Conservation (phyloP, 2,797 vertebrate species). For the Lutjanus argentimaculatus region DNA sequence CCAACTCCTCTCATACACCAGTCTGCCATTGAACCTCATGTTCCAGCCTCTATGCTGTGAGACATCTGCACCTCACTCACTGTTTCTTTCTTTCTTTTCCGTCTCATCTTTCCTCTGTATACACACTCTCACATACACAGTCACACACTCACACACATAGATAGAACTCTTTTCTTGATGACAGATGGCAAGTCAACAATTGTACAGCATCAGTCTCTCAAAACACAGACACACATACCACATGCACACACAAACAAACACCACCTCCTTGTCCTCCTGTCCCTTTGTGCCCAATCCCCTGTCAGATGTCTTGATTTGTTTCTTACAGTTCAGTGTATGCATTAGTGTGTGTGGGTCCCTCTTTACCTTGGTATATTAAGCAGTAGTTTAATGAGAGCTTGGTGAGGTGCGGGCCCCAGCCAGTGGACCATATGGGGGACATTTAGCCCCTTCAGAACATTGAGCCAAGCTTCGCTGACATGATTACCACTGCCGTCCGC, state of each 20-base stretch:
- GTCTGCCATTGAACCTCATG: constrained; percentile 87
- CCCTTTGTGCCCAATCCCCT: constrained; percentile 66
- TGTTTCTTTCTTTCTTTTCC: constrained; percentile 69
- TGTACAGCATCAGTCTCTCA: constrained; percentile 87
- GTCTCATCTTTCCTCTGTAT: constrained; percentile 75
- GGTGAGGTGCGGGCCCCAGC: constrained; percentile 94
- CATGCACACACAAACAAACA: constrained; percentile 60
- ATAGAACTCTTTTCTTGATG: constrained; percentile 87
- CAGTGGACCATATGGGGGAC: constrained; percentile 97
- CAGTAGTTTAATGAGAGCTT: constrained; percentile 93
- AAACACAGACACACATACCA: constrained; percentile 62
- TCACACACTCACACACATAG: constrained; percentile 52
- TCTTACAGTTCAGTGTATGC: constrained; percentile 61
- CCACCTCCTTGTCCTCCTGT: constrained; percentile 68
- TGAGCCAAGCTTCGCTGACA: constrained; percentile 95
- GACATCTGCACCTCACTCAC: constrained; percentile 87
- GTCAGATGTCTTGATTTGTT: constrained; percentile 75
- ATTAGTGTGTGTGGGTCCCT: constrained; percentile 50
- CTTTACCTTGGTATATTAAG: constrained; percentile 79
- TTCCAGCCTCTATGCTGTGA: constrained; percentile 68
- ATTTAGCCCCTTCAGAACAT: constrained; percentile 96
- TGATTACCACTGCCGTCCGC: constrained; percentile 93
- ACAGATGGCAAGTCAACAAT: constrained; percentile 99
- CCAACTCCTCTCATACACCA: constrained; percentile 87
- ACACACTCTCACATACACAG: constrained; percentile 53